phyloP scores from a whole-genome alignment of 2,888 invertebrate genomes.

The Orthosia cruda region DNA sequence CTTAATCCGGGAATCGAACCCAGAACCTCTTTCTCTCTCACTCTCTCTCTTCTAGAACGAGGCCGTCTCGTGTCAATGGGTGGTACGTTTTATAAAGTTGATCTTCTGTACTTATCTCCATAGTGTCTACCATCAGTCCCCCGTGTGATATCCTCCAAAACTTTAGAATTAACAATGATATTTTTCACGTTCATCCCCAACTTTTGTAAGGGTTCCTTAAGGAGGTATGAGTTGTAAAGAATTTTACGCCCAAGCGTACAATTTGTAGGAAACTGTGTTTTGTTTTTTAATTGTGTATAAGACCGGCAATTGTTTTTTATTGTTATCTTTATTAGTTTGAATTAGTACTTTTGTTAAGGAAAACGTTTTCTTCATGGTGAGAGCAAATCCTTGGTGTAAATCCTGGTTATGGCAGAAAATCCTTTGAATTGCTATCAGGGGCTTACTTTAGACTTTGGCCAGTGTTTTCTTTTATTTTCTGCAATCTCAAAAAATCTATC shows the following conservation, averaged over 20 bases:
- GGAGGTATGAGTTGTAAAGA: constrained; percentile 43
- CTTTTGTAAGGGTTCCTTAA: constrained; percentile 41
- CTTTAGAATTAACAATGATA: constrained; percentile 61
- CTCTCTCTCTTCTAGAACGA: too few relatives aligned
- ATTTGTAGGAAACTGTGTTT: constrained; percentile 29
- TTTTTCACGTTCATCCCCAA: constrained; percentile 48
- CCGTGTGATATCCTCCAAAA: constrained; percentile 52
- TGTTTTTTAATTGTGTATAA: constrained; percentile 58
- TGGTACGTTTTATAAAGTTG: not conserved
- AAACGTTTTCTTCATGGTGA: constrained; percentile 11
- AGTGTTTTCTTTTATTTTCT: not conserved
- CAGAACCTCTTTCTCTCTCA: too few relatives aligned
- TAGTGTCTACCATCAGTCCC: constrained; percentile 34
- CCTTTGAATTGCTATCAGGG: constrained; percentile 6
- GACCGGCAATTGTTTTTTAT: constrained; percentile 52
- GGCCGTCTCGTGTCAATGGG: too few relatives aligned
- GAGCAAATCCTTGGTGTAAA: constrained; percentile 1
- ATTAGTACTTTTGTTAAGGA: constrained; percentile 35
- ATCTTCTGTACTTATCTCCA: not conserved
- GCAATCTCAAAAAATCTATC: not conserved
- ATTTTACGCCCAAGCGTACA: constrained; percentile 39
- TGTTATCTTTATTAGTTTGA: constrained; percentile 56
- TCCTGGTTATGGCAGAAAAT: not conserved
- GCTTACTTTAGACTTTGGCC: constrained; percentile 4
- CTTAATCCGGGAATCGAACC: too few relatives aligned